Conservation (phyloP, 2,888 invertebrate genomes). For the Sycophila texana region DNA sequence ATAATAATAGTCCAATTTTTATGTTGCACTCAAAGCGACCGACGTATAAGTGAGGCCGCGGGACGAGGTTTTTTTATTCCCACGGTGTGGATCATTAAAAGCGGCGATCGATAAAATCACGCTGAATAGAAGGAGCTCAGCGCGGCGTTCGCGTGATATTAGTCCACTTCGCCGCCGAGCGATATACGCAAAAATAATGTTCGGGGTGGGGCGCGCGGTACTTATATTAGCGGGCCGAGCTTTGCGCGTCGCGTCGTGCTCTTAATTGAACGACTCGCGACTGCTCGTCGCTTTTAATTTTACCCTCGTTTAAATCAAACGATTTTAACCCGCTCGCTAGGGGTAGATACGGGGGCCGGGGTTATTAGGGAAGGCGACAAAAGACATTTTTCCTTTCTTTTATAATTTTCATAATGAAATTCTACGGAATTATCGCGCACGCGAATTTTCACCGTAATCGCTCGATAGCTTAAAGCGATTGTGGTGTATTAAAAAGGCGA, state of each 20-base stretch:
- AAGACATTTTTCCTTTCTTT: no score
- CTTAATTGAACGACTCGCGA: conserved; percentile 27
- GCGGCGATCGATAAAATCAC: conserved; percentile 23
- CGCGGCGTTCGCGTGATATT: conserved; percentile 34
- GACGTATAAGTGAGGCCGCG: background rate
- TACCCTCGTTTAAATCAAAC: conserved; percentile 25
- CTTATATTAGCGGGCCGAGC: background rate
- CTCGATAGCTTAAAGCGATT: no score
- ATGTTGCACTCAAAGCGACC: background rate
- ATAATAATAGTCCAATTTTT: conserved; percentile 31
- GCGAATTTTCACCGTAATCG: background rate
- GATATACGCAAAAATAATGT: conserved; percentile 29
- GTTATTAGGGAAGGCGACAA: no score
- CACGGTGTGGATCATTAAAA: background rate
- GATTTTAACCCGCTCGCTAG: background rate
- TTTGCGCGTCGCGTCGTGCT: background rate
- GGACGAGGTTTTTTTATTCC: conserved; percentile 4
- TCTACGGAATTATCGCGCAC: background rate
- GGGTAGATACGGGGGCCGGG: no score
- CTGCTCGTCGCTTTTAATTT: conserved; percentile 31
- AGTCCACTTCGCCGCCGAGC: conserved; percentile 12
- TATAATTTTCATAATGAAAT: no score
- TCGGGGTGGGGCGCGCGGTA: background rate
- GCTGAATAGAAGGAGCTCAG: background rate
- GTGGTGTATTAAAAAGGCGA: no score